A percentile compares a stretch with the other conserved stretches of the same genome.
These are phyloP conservation scores for Epinephelus awoara DNA, from an alignment of 2,797 vertebrate genomes.

Conservation along the genomic window DNA sequence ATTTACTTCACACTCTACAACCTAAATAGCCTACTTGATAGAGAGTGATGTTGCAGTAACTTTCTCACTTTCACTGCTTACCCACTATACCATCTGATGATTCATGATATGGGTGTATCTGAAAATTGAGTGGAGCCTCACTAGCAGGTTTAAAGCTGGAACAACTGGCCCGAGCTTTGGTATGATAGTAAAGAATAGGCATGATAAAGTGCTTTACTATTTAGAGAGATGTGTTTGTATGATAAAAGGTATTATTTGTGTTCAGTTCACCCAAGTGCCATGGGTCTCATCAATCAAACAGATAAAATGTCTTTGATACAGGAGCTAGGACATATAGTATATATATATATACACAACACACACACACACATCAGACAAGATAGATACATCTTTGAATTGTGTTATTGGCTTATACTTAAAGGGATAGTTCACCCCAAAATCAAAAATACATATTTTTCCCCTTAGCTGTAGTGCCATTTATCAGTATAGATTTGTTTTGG, in stretches of 20 bases:
- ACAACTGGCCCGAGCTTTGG: background rate
- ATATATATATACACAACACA: background rate
- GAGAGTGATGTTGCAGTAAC: background rate
- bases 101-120: constrained; percentile 11
- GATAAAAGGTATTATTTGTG: constrained; percentile 32
- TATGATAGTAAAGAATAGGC: constrained; percentile 1
- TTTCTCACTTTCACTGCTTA: constrained; percentile 11
- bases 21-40: background rate
- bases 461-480: too few species aligned
- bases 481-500: too few species aligned
- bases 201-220: constrained; percentile 19
- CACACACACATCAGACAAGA: constrained; percentile 18
- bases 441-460: too few species aligned
- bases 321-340: background rate
- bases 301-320: constrained; percentile 34
- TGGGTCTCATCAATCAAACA: constrained; percentile 49
- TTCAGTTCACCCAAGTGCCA: constrained; percentile 28
- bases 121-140: background rate
- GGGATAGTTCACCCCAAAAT: too few species aligned
- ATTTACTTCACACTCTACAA: constrained; percentile 12
- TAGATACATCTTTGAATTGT: constrained; percentile 24
- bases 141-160: background rate
- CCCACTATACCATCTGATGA: background rate
- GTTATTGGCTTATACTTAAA: background rate
- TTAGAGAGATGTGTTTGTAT: constrained; percentile 7